Percentiles rank a stretch among this genome's conserved stretches.
These are phyloP conservation scores for Vannuccia rotundouncinata DNA, from an alignment of 2,888 invertebrate species.

Conservation along the genomic window DNA sequence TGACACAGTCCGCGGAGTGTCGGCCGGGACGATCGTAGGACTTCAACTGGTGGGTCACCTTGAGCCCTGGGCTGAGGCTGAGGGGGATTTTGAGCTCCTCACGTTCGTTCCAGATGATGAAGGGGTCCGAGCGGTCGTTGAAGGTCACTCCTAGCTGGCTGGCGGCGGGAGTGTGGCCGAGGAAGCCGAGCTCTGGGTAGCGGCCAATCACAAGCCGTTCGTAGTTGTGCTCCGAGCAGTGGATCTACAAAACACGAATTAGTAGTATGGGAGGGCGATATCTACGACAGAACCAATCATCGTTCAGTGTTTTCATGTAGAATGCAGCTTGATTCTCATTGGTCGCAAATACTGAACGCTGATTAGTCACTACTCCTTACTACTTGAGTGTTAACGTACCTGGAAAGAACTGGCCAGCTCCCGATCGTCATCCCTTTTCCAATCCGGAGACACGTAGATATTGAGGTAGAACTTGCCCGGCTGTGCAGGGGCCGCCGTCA, in stretches of 20 bases:
- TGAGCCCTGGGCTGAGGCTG: slow-evolving; percentile 35
- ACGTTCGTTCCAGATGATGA: slow-evolving; percentile 37
- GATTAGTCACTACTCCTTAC: no score
- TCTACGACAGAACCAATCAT: no score
- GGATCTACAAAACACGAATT: slow-evolving; percentile 24
- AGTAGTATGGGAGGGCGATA: no score
- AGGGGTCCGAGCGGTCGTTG: slow-evolving; percentile 31
- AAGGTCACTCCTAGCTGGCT: slow-evolving; percentile 37
- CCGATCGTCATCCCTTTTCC: slow-evolving; percentile 48
- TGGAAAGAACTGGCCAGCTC: slow-evolving; percentile 53
- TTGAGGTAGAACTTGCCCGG: slow-evolving; percentile 57
- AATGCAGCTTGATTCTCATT: no score
- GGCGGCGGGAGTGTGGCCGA: slow-evolving; percentile 38
- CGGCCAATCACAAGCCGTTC: slow-evolving; percentile 39
- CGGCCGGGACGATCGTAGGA: slow-evolving; percentile 38
- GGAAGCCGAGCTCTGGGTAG: slow-evolving; percentile 40
- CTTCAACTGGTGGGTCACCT: slow-evolving; percentile 39
- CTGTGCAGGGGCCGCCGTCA: slow-evolving; percentile 55
- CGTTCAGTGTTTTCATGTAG: no score
- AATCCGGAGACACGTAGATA: slow-evolving; percentile 51
- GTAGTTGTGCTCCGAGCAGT: slow-evolving; percentile 40
- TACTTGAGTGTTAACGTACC: slow-evolving; percentile 41
- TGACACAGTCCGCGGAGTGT: slow-evolving; percentile 38
- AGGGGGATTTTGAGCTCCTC: slow-evolving; percentile 34
- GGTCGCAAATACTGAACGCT: no score